A percentile compares a stretch with the other conserved stretches of the same genome.
Evolutionary conservation across 1,140 invertebrate genomes (phyloP).

Genomic region (Vanessa atalanta): DNA sequence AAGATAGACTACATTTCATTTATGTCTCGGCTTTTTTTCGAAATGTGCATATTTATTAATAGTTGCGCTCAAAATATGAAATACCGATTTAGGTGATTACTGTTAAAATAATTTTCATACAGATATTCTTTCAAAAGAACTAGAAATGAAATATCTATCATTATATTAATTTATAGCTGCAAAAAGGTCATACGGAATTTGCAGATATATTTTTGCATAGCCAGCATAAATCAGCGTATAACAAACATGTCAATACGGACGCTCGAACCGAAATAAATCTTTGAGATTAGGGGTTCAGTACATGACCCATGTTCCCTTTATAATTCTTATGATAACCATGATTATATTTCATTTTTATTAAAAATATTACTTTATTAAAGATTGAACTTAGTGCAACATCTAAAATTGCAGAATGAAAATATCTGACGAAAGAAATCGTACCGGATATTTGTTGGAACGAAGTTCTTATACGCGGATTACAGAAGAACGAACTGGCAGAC

Average conservation of each 20-base stretch:
- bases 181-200: not conserved
- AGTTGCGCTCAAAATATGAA: not conserved
- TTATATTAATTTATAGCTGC: not conserved
- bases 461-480: too few relatives aligned
- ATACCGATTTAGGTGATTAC: not conserved
- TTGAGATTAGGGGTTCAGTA: slow-evolving; percentile 19
- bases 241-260: slow-evolving; percentile 23
- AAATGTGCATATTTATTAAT: too few relatives aligned
- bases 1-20: too few relatives aligned
- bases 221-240: slow-evolving; percentile 11
- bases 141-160: not conserved
- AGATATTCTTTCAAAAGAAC: not conserved
- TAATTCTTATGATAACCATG: slow-evolving; percentile 2
- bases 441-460: too few relatives aligned
- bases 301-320: slow-evolving; percentile 14
- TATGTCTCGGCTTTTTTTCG: too few relatives aligned
- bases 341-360: not conserved
- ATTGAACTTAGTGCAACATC: not conserved
- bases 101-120: not conserved
- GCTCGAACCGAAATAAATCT: slow-evolving; percentile 23
- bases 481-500: too few relatives aligned
- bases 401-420: too few relatives aligned
- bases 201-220: slow-evolving; percentile 17
- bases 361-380: not conserved
- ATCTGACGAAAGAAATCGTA: too few relatives aligned